Conservation (phyloP, 2,113 vertebrate genomes). For the Bostrychus sinensis region DNA sequence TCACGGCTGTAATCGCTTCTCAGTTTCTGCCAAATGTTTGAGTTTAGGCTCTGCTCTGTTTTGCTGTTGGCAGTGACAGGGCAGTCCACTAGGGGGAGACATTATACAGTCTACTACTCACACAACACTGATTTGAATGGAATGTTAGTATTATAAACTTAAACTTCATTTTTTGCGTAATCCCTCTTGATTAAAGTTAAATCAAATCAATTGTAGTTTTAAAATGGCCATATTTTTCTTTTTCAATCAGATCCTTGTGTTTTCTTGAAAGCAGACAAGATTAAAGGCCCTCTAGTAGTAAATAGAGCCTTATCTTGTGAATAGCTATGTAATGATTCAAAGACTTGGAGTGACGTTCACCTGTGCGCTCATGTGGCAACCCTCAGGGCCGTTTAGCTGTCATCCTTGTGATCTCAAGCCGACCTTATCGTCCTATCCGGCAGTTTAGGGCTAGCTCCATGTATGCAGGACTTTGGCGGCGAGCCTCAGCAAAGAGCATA, state of each 20-base stretch:
- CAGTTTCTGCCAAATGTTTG: neutral
- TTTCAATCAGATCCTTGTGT: too few species aligned
- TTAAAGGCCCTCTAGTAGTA: slow-evolving; percentile 23
- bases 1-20: slow-evolving; percentile 12
- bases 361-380: slow-evolving; percentile 33
- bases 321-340: slow-evolving; percentile 11
- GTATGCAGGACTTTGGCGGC: slow-evolving; percentile 23
- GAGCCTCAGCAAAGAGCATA: neutral
- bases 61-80: neutral
- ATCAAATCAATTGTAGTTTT: too few species aligned
- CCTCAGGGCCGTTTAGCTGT: neutral
- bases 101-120: slow-evolving; percentile 34
- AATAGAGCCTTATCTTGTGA: neutral
- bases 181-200: too few species aligned
- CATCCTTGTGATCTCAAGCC: slow-evolving; percentile 23
- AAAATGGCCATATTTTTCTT: too few species aligned
- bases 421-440: slow-evolving; percentile 43
- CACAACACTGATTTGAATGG: neutral
- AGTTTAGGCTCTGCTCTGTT: neutral
- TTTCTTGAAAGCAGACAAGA: neutral
- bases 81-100: slow-evolving; percentile 64
- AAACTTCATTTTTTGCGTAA: too few species aligned
- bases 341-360: slow-evolving; percentile 19
- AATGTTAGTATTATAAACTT: neutral
- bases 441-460: neutral